Conservation (phyloP, 2,888 invertebrate genomes). For the Catocala nupta region DNA sequence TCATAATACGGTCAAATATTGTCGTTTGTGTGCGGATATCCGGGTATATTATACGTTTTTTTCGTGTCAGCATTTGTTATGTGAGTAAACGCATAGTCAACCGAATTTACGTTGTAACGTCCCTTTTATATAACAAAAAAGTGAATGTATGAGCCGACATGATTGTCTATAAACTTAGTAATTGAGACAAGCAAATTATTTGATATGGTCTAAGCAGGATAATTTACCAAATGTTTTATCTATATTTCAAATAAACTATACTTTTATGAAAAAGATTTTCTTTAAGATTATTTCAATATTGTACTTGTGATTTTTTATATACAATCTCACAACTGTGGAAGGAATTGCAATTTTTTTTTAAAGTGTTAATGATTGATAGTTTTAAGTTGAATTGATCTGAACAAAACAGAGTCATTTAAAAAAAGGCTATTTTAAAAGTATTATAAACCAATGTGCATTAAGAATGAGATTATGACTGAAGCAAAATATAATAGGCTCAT, state of each 20-base stretch:
- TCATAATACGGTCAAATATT: conserved; percentile 59
- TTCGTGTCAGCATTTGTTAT: conserved; percentile 51
- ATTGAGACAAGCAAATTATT: conserved; percentile 21
- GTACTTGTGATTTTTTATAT: no score
- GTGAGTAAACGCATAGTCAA: conserved; percentile 38
- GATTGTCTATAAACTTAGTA: conserved; percentile 30
- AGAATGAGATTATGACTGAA: no score
- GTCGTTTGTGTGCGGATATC: conserved; percentile 60
- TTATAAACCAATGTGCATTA: no score
- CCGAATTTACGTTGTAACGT: conserved; percentile 38
- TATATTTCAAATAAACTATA: no score
- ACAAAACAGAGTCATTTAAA: background rate
- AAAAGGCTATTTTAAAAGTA: no score
- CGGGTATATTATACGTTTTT: conserved; percentile 44
- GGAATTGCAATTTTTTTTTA: no score
- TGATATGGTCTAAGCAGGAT: conserved; percentile 12
- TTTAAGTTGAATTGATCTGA: background rate
- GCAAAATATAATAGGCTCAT: no score
- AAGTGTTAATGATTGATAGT: no score
- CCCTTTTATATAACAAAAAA: conserved; percentile 42
- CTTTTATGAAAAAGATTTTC: no score
- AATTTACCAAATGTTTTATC: background rate
- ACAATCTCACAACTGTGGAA: no score
- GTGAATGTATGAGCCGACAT: conserved; percentile 20
- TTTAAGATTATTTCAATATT: no score